Evolutionary conservation across 2,888 invertebrate species (phyloP), one percentile per base, ranked within the genome.

Genomic region (Scaptomyza caliginosa): DNA sequence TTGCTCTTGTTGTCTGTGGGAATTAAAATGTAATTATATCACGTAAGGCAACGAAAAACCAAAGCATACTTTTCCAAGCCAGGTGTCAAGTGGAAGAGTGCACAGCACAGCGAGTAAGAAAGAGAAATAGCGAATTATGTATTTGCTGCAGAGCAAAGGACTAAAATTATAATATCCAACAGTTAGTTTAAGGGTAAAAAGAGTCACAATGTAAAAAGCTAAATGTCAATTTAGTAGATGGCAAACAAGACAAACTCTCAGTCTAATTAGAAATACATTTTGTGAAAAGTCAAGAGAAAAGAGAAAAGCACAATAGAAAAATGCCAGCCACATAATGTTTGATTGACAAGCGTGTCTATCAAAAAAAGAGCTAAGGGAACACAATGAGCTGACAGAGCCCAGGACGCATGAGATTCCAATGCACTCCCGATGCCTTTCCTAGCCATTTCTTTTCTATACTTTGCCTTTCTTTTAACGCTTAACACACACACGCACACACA

Each of bases 21-120:
- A 87, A 83, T 85, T 85, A 81, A 87, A 87, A 76, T 85, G 76
- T 87, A 83, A 83, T 83, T 87, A 87, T 78, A 78, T 68, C n/a
- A n/a, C 59, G 66, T 67, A 62, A 68, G 46, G 46, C 48, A 67
- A 74, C 36, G 51, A 55, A 67, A 63, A 58, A 71, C 42, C 58
- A 46, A 62, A 68, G 67, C 76, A 69, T 48, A 71, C 67, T 71
- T 74, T 66, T 57, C 42, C 50, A 57, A 17, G 4, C 39, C 58
- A 74, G 59, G 62, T 67, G 68, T 51, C 69, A 68, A 52, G 57
- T 64, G 38, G 32, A 21, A 45, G 52, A 54, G 2, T 36, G 16
- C 5, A 30, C 5, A 46, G 30, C 13, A 8, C 24, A 8, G 10
- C 13, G 17, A 6, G n/a, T n/a, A n/a, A 4, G 8, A 21, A 19